Evolutionary conservation across 2,113 vertebrate species (phyloP).

Genomic region (Diphyllodes magnificus): DNA sequence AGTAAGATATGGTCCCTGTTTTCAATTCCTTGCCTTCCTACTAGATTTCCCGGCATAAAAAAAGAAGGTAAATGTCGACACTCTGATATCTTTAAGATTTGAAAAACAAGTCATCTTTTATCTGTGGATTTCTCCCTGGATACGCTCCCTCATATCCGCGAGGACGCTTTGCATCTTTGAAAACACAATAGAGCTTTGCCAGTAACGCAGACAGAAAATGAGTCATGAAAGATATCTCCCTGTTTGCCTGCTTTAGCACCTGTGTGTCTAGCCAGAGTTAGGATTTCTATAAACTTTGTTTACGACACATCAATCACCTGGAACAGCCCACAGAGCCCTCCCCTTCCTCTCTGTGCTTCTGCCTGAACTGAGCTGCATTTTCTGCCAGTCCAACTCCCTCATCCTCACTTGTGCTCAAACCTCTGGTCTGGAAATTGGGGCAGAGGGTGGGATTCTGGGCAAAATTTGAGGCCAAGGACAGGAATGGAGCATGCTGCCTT

Average conservation of each 20-base stretch:
- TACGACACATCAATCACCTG: not conserved
- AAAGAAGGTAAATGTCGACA: not conserved
- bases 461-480: not conserved
- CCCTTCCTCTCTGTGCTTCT: not conserved
- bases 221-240: not conserved
- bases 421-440: not conserved
- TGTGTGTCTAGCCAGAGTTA: rapidly evolving
- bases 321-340: not conserved
- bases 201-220: not conserved
- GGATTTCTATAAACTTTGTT: not conserved
- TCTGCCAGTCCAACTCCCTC: not conserved
- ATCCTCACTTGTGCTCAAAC: not conserved
- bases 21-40: not conserved
- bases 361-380: not conserved
- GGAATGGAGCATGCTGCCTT: not conserved
- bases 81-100: not conserved
- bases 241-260: not conserved
- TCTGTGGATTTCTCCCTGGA: not conserved
- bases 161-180: not conserved
- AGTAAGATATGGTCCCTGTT: not conserved
- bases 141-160: not conserved
- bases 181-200: not conserved
- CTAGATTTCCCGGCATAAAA: not conserved
- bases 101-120: not conserved
- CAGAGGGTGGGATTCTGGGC: not conserved